A percentile compares a stretch with the other conserved stretches of the same genome.
phyloP scores from a whole-genome alignment of 2,888 invertebrate species.

The Stenurella melanura region DNA sequence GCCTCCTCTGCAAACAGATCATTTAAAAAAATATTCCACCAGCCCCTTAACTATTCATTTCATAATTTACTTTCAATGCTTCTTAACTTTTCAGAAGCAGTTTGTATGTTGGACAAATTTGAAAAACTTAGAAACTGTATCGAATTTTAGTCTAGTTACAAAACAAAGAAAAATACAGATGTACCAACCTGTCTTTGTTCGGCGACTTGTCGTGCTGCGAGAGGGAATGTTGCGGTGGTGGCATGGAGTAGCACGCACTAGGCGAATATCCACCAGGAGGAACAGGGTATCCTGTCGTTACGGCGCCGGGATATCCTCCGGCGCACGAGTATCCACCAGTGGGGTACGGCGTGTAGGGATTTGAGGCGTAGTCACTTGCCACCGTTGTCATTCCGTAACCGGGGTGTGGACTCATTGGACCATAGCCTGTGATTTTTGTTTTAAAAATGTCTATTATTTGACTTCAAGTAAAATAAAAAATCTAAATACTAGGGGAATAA shows the following conservation, averaged over 20 bases:
- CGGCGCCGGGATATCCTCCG: slow-evolving; percentile 71
- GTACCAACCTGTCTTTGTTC: slow-evolving; percentile 82
- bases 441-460: slow-evolving; percentile 8
- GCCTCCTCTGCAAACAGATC: too few relatives aligned
- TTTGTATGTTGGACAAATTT: too few relatives aligned
- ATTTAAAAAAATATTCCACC: too few relatives aligned
- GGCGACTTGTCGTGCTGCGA: slow-evolving; percentile 81
- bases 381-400: slow-evolving; percentile 86
- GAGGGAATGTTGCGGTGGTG: slow-evolving; percentile 84
- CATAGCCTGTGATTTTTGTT: slow-evolving; percentile 79
- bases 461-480: slow-evolving; percentile 1
- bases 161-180: background rate
- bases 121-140: too few relatives aligned
- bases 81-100: too few relatives aligned
- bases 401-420: slow-evolving; percentile 89
- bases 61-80: too few relatives aligned
- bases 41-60: too few relatives aligned
- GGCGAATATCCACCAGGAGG: slow-evolving; percentile 77
- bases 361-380: slow-evolving; percentile 87
- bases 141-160: too few relatives aligned
- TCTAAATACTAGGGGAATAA: background rate
- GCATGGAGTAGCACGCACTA: slow-evolving; percentile 89
- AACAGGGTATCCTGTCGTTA: slow-evolving; percentile 78
- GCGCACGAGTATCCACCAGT: slow-evolving; percentile 69
- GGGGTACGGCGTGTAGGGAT: slow-evolving; percentile 82